Evolutionary conservation across 1,140 invertebrate genomes (phyloP), one percentile per base, ranked within the genome.

Genomic region (Zaprionus inermis): DNA sequence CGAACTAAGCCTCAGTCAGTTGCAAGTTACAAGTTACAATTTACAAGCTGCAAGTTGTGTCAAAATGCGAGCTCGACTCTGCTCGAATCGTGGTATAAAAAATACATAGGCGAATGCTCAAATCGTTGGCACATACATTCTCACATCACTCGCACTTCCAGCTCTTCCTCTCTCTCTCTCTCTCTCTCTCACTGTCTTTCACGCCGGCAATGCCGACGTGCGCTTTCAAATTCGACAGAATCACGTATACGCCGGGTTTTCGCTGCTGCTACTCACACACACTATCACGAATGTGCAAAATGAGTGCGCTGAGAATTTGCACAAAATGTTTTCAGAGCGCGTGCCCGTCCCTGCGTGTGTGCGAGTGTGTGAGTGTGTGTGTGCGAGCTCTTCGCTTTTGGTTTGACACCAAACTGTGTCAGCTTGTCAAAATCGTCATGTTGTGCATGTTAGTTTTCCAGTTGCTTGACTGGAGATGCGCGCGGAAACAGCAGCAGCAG

Each of bases 341-440:
- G 7, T 46, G 59, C 54, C 36, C 34, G 38, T 54, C 24, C 58
- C 30, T 72, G 38, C 58, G 41, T 51, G 41, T 61, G 61, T 34
- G 20, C 52, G 18, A 14, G 5, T 57, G 36, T 34, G 20, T 65
- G 18, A 16, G 5, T 57, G 36, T 41, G 49, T 59, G 28, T 52
- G 56, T 16, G 56, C 24, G 32, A 32, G 60, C 66, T 64, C 56
- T 54, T 51, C 28, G 46, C 51, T 76, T 66, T 66, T 56, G 83
- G 77, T 83, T 80, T 89, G 83, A 88, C 83, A 88, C 80, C 84
- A 78, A 88, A 88, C 60, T 88, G 83, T 88, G 83, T 88, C 83
- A 88, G 84, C 83, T 83, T 88, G 83, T 88, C 83, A 88, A 89
- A 88, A 89, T 83, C 77, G 71, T 88, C 83, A 82, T 88, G 79